phyloP scores from a whole-genome alignment of 2,113 vertebrate genomes.

The Myotis brandtii region DNA sequence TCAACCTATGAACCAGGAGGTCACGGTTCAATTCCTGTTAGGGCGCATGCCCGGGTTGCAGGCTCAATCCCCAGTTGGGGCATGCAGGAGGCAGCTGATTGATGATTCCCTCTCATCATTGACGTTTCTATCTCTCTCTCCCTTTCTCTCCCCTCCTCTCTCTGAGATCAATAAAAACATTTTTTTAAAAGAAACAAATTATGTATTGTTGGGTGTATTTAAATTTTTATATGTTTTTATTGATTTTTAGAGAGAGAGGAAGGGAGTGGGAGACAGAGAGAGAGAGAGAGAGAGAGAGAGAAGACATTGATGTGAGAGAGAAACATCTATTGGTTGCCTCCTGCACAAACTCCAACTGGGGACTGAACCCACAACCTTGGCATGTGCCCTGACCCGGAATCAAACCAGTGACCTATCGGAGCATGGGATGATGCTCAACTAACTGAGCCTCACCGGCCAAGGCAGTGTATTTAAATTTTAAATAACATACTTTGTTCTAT shows the following conservation, averaged over 20 bases:
- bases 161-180: too few species aligned
- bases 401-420: background rate
- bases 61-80: too few species aligned
- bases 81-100: too few species aligned
- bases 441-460: background rate
- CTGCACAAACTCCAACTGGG: background rate
- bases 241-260: background rate
- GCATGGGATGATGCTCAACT: background rate
- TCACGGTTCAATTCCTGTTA: too few species aligned
- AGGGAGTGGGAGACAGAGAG: background rate
- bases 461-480: background rate
- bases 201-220: constrained; percentile 3
- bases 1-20: too few species aligned
- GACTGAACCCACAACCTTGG: background rate
- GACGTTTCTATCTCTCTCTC: too few species aligned
- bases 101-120: too few species aligned
- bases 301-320: background rate
- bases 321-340: background rate
- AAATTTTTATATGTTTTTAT: background rate
- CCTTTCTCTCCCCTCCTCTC: too few species aligned
- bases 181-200: background rate
- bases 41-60: too few species aligned
- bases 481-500: background rate
- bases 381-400: background rate
- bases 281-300: too few species aligned